Conservation (phyloP, 2,797 vertebrate genomes). For the Microctenopoma lineatum region DNA sequence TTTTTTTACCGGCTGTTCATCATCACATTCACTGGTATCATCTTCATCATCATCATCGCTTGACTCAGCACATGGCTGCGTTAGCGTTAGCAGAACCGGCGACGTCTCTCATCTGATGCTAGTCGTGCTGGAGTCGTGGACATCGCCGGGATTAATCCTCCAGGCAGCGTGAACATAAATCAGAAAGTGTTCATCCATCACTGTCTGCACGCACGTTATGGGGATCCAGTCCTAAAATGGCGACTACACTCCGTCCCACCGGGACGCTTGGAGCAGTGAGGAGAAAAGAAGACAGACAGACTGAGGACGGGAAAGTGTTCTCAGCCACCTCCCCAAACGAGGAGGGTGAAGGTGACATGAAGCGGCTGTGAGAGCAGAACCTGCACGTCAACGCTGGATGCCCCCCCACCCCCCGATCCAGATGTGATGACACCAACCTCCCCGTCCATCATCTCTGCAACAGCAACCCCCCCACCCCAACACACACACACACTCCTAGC, state of each 20-base stretch:
- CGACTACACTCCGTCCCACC: not conserved
- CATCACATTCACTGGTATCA: no score
- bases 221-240: not conserved
- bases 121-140: not conserved
- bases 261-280: not conserved
- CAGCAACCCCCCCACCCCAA: not conserved
- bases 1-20: no score
- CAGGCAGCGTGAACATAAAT: not conserved
- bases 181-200: not conserved
- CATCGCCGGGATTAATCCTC: not conserved
- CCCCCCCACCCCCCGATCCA: slow-evolving; percentile 7
- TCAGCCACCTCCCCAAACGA: slow-evolving; percentile 4
- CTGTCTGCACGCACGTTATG: not conserved
- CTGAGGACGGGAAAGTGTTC: not conserved
- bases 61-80: no score
- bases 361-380: slow-evolving; percentile 7
- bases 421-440: slow-evolving; percentile 45
- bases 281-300: not conserved
- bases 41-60: no score
- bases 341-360: slow-evolving; percentile 26
- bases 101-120: not conserved
- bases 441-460: slow-evolving; percentile 48
- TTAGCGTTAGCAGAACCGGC: no score
- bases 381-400: not conserved
- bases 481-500: slow-evolving; percentile 28